These are phyloP conservation scores for Gadopsis bispinosus DNA, from an alignment of 2,797 vertebrate genomes.

Conservation along the genomic window DNA sequence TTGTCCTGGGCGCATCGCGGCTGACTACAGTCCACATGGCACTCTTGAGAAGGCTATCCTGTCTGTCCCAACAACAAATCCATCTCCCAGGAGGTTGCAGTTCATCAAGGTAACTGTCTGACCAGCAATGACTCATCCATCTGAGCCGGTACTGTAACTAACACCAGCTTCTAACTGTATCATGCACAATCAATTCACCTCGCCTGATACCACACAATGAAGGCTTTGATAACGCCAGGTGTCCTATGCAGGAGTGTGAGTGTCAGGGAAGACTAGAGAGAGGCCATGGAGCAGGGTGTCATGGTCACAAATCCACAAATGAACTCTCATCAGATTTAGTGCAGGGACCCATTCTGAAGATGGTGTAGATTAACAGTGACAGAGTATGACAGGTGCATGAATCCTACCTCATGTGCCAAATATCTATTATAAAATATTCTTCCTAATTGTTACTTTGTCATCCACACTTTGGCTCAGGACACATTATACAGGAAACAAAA, in stretches of 20 bases:
- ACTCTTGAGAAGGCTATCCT: neutral
- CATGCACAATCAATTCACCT: constrained; percentile 15
- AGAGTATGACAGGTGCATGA: constrained; percentile 3
- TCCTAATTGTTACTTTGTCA: neutral
- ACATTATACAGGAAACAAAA: neutral
- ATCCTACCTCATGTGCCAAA: neutral
- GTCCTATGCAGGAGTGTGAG: neutral
- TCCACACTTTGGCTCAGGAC: neutral
- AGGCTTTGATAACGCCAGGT: constrained; percentile 9
- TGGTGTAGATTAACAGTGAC: neutral
- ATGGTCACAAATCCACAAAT: neutral
- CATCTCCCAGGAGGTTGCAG: neutral
- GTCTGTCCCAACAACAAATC: neutral
- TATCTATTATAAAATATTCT: neutral
- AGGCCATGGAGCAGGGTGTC: neutral
- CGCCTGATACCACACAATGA: constrained; percentile 19
- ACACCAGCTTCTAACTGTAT: constrained; percentile 16
- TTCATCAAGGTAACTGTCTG: constrained; percentile 1
- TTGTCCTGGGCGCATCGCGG: neutral
- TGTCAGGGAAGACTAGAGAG: neutral
- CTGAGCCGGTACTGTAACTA: constrained; percentile 10
- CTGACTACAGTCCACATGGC: neutral
- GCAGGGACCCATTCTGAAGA: too few relatives aligned
- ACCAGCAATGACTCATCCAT: constrained; percentile 37
- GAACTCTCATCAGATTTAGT: neutral